Conservation (phyloP, 2,113 vertebrate species). For the Ophiodon elongatus region DNA sequence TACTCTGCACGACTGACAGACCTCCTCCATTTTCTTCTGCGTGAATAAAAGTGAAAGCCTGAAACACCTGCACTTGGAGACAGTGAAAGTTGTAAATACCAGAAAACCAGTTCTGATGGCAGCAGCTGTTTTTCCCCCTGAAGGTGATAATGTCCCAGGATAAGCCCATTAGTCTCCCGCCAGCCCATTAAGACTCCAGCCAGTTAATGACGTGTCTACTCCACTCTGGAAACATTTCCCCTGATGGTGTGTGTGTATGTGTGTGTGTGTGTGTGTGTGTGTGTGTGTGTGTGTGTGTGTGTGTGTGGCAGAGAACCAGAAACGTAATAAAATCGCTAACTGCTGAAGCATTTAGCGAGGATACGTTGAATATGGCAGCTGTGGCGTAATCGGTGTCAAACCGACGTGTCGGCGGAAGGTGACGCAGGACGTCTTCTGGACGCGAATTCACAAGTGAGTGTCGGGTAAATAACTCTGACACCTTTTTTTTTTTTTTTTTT, state of each 20-base stretch:
- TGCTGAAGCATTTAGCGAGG: constrained; percentile 62
- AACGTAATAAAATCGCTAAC: constrained; percentile 22
- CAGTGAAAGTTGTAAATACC: constrained; percentile 59
- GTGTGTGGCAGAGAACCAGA: constrained; percentile 8
- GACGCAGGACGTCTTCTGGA: constrained; percentile 47
- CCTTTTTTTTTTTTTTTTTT: constrained; percentile 1
- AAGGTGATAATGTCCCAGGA: constrained; percentile 59
- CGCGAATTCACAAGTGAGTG: constrained; percentile 51
- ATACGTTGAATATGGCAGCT: constrained; percentile 62
- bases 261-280: constrained; percentile 14
- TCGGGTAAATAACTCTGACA: not conserved
- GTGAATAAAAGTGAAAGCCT: constrained; percentile 20
- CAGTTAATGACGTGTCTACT: constrained; percentile 43
- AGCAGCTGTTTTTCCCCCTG: constrained; percentile 59
- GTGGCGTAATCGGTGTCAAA: constrained; percentile 42
- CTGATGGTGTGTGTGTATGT: constrained; percentile 14
- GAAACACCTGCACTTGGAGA: constrained; percentile 59
- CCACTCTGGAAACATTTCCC: constrained; percentile 46
- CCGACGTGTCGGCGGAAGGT: constrained; percentile 45
- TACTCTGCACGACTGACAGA: not conserved
- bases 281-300: constrained; percentile 11
- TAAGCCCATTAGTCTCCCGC: constrained; percentile 54
- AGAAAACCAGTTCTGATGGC: constrained; percentile 51
- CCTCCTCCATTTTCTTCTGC: constrained; percentile 14
- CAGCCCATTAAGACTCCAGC: constrained; percentile 32